Conservation (phyloP, 1,140 invertebrate genomes). For the Antheraea mylitta region DNA sequence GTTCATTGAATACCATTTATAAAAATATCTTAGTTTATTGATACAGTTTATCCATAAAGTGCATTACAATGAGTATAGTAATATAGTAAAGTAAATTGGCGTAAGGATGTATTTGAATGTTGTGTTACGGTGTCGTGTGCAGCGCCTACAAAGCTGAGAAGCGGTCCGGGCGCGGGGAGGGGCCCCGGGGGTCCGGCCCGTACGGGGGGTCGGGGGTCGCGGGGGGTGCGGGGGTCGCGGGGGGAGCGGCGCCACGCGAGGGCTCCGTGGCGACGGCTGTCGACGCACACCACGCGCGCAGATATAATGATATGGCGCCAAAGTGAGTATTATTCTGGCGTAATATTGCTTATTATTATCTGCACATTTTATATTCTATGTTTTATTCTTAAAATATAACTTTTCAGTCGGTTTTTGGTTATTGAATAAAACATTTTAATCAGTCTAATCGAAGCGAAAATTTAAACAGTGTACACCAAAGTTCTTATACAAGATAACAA, state of each 20-base stretch:
- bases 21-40: too few species aligned
- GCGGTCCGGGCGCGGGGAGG: conserved; percentile 41
- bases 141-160: conserved; percentile 70
- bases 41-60: too few species aligned
- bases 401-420: too few species aligned
- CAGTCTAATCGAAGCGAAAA: too few species aligned
- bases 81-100: not conserved
- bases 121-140: conserved; percentile 15
- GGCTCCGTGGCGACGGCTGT: conserved; percentile 65
- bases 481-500: not conserved
- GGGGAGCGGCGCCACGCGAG: conserved; percentile 37
- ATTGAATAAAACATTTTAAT: too few species aligned
- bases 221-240: conserved; percentile 41
- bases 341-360: not conserved
- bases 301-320: conserved; percentile 88
- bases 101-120: not conserved
- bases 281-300: conserved; percentile 75
- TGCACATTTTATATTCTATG: not conserved
- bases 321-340: conserved; percentile 81
- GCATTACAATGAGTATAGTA: too few species aligned
- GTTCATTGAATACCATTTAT: too few species aligned
- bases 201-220: conserved; percentile 32
- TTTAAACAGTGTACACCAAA: too few species aligned
- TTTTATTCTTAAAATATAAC: too few species aligned
- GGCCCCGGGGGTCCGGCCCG: not conserved